Evolutionary conservation across 2,797 vertebrate species (phyloP).

Genomic region (Aythya fuligula): DNA sequence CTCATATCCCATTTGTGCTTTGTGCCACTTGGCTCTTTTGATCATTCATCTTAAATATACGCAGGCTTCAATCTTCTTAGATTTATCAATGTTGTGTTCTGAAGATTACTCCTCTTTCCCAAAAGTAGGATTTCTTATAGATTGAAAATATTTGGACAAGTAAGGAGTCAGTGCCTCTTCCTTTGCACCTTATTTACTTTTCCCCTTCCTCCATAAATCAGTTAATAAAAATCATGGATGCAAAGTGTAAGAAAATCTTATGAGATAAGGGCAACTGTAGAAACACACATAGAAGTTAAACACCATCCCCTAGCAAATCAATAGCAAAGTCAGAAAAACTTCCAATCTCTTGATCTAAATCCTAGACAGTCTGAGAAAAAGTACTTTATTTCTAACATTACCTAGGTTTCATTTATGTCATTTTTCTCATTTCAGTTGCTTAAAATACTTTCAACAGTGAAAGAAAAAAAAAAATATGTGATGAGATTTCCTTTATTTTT

Average conservation of each 20-base stretch:
- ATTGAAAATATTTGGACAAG: background rate
- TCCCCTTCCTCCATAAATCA: background rate
- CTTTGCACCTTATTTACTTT: conserved; percentile 9
- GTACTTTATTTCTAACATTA: background rate
- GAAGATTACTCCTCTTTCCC: conserved; percentile 11
- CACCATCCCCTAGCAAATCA: background rate
- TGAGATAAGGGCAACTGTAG: background rate
- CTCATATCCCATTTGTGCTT: conserved; percentile 26
- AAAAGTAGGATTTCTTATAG: background rate
- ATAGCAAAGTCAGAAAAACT: background rate
- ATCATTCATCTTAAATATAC: conserved; percentile 52
- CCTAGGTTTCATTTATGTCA: background rate
- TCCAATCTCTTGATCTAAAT: conserved; percentile 19
- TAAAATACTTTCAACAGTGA: background rate
- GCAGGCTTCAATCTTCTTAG: conserved; percentile 2
- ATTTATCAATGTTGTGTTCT: conserved; percentile 9
- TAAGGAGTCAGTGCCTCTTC: background rate
- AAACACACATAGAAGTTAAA: conserved; percentile 24
- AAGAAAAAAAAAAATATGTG: background rate
- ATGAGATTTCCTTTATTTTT: background rate
- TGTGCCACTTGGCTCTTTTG: conserved; percentile 47
- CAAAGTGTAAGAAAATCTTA: conserved; percentile 13
- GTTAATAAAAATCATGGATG: conserved; percentile 31
- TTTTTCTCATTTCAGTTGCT: conserved; percentile 18
- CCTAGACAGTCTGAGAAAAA: background rate